Evolutionary conservation across 2,113 vertebrate species (phyloP), one percentile per base, ranked within the genome.

Genomic region (Gracilinanus agilis): DNA sequence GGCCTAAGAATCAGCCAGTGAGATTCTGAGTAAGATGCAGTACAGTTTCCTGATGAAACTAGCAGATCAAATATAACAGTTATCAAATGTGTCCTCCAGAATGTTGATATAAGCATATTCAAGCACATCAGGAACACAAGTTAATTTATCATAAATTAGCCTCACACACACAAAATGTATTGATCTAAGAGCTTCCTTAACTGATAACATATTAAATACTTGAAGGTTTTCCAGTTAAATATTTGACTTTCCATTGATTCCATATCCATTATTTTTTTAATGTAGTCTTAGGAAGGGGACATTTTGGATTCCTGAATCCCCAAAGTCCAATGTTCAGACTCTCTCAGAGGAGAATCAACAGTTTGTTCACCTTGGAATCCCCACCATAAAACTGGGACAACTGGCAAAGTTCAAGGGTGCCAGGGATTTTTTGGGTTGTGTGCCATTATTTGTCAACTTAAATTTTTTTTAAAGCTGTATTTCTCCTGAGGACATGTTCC

Each of bases 41-140:
- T 12, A 0, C 27, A 0, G 40, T 8, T 44, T n/a, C 53, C 91
- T 0, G 5, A 6, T 0, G 0, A 13, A 7, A 24, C 0, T 24
- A 29, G 53, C 23, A 2, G 40, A 34, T 58, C 12, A 1, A 0
- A 0, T 23, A 10, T 9, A n/a, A 92, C 23, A 0, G 5, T 0
- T 13, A 0, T 11, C 40, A 34, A 0, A 40, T 16, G 0, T 2
- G 1, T 0, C 21, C 44, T 89, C n/a, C 0, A 0, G 10, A 53
- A 88, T 1, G 19, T n/a, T 16, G 19, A 34, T 10, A 0, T 0
- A 0, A 10, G 25, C 19, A 90, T 0, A 0, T 0, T 3, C 3
- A 53, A 0, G 44, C 27, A 6, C 3, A 0, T 9, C 23, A 24
- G 53, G 54, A 1, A 2, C 25, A 40, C 19, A 23, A n/a, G 40